These are phyloP conservation scores for Orthosia incerta DNA, from an alignment of 2,888 invertebrate species.

Conservation along the genomic window DNA sequence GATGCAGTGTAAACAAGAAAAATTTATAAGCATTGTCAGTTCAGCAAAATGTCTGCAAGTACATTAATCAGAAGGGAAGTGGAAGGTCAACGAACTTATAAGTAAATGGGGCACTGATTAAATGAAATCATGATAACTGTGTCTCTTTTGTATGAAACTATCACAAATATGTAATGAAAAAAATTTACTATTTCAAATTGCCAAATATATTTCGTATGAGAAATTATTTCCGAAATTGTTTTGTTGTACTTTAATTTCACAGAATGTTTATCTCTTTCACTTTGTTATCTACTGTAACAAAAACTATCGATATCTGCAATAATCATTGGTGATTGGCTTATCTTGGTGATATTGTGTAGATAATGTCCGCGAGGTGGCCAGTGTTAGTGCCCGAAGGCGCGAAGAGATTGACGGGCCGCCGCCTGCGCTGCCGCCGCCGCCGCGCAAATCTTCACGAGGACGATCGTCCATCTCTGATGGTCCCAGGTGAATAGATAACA, in stretches of 20 bases:
- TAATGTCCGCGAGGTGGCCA: slow-evolving; percentile 81
- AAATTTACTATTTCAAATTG: not conserved
- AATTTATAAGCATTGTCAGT: slow-evolving; percentile 65
- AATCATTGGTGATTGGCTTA: slow-evolving; percentile 62
- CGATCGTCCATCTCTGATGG: slow-evolving; percentile 77
- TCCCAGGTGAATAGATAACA: slow-evolving; percentile 72
- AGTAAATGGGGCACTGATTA: slow-evolving; percentile 69
- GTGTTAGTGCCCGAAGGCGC: slow-evolving; percentile 81
- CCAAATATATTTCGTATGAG: not conserved
- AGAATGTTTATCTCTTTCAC: slow-evolving; percentile 47
- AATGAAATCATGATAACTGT: slow-evolving; percentile 48
- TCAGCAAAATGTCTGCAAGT: slow-evolving; percentile 53
- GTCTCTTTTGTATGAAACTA: slow-evolving; percentile 12
- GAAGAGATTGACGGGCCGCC: slow-evolving; percentile 85
- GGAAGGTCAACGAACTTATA: slow-evolving; percentile 74
- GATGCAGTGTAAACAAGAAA: slow-evolving; percentile 65
- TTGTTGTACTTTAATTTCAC: slow-evolving; percentile 8
- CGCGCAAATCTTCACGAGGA: slow-evolving; percentile 82
- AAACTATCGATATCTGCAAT: slow-evolving; percentile 34
- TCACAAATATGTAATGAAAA: not conserved
- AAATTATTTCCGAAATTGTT: slow-evolving; percentile 5
- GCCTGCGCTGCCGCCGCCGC: slow-evolving; percentile 87
- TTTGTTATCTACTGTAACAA: slow-evolving; percentile 37
- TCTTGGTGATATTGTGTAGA: slow-evolving; percentile 73
- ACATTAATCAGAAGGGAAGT: slow-evolving; percentile 75